phyloP scores from a whole-genome alignment of 2,797 vertebrate genomes.

The Gymnocypris eckloni region DNA sequence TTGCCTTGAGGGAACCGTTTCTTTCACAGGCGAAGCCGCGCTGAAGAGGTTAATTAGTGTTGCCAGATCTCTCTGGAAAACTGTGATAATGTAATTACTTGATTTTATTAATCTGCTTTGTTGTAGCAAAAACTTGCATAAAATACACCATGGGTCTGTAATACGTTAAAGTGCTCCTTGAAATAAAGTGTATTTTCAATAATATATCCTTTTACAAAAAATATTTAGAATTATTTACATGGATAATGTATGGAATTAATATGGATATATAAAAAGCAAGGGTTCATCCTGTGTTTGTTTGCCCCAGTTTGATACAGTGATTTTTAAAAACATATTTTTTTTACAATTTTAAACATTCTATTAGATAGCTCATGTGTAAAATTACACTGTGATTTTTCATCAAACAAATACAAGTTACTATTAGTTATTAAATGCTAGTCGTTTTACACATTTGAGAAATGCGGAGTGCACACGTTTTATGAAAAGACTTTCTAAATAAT shows the following conservation, averaged over 20 bases:
- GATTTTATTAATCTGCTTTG: neutral
- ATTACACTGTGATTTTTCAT: no score
- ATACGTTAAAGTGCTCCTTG: neutral
- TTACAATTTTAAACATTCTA: neutral
- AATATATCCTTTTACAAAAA: neutral
- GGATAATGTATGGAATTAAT: neutral
- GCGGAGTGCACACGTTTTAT: neutral
- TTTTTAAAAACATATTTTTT: neutral
- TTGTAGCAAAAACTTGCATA: neutral
- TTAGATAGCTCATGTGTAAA: neutral
- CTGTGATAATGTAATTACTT: neutral
- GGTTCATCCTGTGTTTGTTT: neutral
- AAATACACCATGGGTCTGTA: neutral
- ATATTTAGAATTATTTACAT: neutral
- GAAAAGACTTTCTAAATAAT: neutral
- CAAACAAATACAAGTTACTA: neutral
- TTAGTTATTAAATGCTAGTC: neutral
- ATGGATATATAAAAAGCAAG: neutral
- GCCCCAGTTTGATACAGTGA: neutral
- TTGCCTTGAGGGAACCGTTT: slow-evolving; percentile 21
- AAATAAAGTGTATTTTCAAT: neutral
- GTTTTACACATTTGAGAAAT: neutral
- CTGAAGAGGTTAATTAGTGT: slow-evolving; percentile 66
- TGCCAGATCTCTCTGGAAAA: neutral
- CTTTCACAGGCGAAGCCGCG: neutral